These are phyloP conservation scores for Redunca redunca DNA, from an alignment of 2,113 vertebrate genomes.

Conservation along the genomic window DNA sequence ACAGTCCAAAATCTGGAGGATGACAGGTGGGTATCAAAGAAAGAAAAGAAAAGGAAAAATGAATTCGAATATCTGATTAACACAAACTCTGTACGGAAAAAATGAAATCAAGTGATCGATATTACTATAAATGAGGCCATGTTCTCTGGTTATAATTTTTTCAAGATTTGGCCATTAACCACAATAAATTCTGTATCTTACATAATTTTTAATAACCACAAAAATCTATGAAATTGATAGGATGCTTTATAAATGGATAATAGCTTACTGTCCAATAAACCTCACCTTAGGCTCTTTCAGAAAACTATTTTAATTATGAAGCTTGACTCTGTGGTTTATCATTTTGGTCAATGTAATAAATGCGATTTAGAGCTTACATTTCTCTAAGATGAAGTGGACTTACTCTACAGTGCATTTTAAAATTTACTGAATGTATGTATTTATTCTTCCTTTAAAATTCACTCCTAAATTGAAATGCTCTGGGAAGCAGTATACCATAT, in stretches of 20 bases:
- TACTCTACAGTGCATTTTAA: constrained; percentile 30
- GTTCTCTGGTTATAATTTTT: constrained; percentile 64
- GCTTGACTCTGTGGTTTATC: constrained; percentile 61
- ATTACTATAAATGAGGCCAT: constrained; percentile 62
- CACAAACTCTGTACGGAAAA: constrained; percentile 50
- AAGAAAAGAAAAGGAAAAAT: constrained; percentile 51
- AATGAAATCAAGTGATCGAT: constrained; percentile 51
- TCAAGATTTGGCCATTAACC: constrained; percentile 63
- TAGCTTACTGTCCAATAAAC: constrained; percentile 45
- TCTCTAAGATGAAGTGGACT: constrained; percentile 49
- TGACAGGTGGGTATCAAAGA: not conserved
- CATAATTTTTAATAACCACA: constrained; percentile 35
- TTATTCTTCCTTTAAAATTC: constrained; percentile 73
- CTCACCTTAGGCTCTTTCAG: constrained; percentile 66
- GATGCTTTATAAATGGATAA: constrained; percentile 59
- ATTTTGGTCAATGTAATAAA: constrained; percentile 63
- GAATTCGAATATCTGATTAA: constrained; percentile 51
- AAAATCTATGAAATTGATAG: constrained; percentile 66
- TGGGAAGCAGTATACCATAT: constrained; percentile 63
- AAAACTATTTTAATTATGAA: constrained; percentile 62
- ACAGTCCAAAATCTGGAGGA: constrained; percentile 39
- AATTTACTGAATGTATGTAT: constrained; percentile 68
- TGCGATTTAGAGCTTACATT: constrained; percentile 37
- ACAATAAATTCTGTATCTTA: constrained; percentile 63
- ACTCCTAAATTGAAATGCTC: constrained; percentile 60